Base-by-base conservation (phyloP, 2,113 vertebrate genomes). In the Xiphias gladius region DNA sequence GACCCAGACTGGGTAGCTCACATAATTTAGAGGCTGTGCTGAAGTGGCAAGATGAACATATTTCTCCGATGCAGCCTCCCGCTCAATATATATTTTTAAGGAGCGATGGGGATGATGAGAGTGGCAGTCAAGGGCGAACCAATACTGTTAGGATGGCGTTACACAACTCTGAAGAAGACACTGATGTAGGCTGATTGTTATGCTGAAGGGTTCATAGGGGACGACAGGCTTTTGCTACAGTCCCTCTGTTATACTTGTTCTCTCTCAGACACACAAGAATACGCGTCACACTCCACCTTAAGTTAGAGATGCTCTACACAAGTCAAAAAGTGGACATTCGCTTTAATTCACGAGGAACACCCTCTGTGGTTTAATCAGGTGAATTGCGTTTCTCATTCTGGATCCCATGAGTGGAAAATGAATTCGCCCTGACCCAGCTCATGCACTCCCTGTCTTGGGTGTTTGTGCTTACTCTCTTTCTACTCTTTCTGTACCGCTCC, bases 381-480 rank as follows among this genome's bases (percentile, higher is more conserved):
- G 74, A 57, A 80, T 46, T 39, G 35, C 30, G 35, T 52, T 68
- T 73, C 61, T 17, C 57, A 7, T 65, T 77, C n/a, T 55, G 28
- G 64, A 55, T 35, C 7, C 43, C 35, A 82, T 58, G 54, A 30
- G 63, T 17, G 20, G 13, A 14, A 48, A 76, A 76, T 75, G 0
- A 30, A 73, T 76, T 88, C 16, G 0, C 37, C 57, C 61, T 50
- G 66, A 90, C 79, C 59, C 32, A 70, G 68, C 39, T 43, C 28
- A 7, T 13, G 46, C 57, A 4, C 22, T 78, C 61, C n/a, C 26
- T 16, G 62, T 80, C 58, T 79, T 3, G 0, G 55, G 67, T 86
- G 83, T 89, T 91, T 88, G 72, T 85, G 84, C 83, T 88, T 87
- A 88, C 82, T 83, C 87, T 77, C n/a, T n/a, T n/a, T n/a, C n/a